Conservation (phyloP, 2,888 invertebrate species). For the Cryptus armator region DNA sequence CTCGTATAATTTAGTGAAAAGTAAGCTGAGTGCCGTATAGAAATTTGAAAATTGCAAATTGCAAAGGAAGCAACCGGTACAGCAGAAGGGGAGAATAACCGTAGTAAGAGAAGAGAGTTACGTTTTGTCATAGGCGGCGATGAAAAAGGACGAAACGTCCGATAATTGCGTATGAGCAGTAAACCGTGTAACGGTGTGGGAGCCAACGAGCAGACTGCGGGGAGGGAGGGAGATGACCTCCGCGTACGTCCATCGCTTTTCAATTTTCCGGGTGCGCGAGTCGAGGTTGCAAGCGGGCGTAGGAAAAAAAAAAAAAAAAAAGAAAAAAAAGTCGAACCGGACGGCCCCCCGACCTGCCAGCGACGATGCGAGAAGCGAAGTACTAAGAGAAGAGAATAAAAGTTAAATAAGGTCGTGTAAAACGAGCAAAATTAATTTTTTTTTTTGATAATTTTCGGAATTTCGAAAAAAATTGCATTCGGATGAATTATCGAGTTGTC, state of each 20-base stretch:
- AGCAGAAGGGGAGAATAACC: slow-evolving; percentile 1
- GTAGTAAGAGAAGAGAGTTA: slow-evolving; percentile 21
- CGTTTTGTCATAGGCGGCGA: slow-evolving; percentile 32
- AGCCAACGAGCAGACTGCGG: slow-evolving; percentile 65
- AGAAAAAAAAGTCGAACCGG: slow-evolving; percentile 24
- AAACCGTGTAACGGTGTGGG: slow-evolving; percentile 73
- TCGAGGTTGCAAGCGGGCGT: slow-evolving; percentile 56
- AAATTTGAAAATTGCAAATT: slow-evolving; percentile 70
- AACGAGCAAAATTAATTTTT: slow-evolving; percentile 43
- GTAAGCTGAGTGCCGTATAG: slow-evolving; percentile 67
- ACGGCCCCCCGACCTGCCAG: slow-evolving; percentile 14
- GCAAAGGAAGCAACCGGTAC: slow-evolving; percentile 45
- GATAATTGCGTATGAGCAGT: slow-evolving; percentile 80
- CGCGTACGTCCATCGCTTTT: slow-evolving; percentile 62
- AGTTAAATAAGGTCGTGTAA: slow-evolving; percentile 37
- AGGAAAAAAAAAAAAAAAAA: slow-evolving; percentile 13
- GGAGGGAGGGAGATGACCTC: slow-evolving; percentile 40
- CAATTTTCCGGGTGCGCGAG: slow-evolving; percentile 65
- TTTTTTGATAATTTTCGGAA: slow-evolving; percentile 3
- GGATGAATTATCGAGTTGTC: too few relatives aligned
- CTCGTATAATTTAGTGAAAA: slow-evolving; percentile 73
- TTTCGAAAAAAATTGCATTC: background rate
- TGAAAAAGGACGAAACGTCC: slow-evolving; percentile 74
- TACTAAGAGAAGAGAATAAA: slow-evolving; percentile 22
- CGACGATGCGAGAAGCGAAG: slow-evolving; percentile 51